Base-by-base conservation (phyloP, 1,140 invertebrate species). In the Microvelia longipes region DNA sequence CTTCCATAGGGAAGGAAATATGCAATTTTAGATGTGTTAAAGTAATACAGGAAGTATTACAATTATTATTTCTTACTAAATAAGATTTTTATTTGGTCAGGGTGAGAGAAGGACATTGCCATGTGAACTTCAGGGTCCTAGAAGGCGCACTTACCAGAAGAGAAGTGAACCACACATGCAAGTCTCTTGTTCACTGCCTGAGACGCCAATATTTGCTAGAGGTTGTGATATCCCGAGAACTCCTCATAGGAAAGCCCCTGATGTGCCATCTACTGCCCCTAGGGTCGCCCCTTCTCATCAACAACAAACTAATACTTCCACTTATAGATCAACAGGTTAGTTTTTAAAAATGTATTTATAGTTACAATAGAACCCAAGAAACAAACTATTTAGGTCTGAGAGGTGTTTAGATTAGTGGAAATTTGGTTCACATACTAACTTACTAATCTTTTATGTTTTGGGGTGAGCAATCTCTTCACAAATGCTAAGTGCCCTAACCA, bases 131-230 rank as follows among this genome's bases (percentile, higher is more conserved):
- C 83, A 84, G 14, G 84, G 83, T 2, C 79, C 82, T 1, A 81
- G 82, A 79, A 81, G 77, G 75, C 82, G 80, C 68, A 80, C 80
- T 29, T 83, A 79, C 73, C 81, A 82, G 68, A 83, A 83, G 69
- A 77, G 81, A 24, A 63, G 74, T 75, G 29, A 64, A 64, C 28
- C 65, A 2, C 50, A 61, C 68, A 35, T 69, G 15, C 35, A 61
- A 14, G 90, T 89, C 0, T 90, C 89, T 1, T 90, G 89, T 74
- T 91, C 89, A 74, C 80, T 91, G 63, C 90, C 90, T 2, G 90
- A 91, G 80, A 91, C 90, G 13, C 89, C 90, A 2, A 89, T 91
- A 29, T 91, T 92, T 78, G 88, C 89, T 14, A 82, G 90, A 73
- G 89, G 89, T 67, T 78, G 74, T 71, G 75, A 76, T 66, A 76